Conservation (phyloP, 2,797 vertebrate species). For the Okamejei kenojei region DNA sequence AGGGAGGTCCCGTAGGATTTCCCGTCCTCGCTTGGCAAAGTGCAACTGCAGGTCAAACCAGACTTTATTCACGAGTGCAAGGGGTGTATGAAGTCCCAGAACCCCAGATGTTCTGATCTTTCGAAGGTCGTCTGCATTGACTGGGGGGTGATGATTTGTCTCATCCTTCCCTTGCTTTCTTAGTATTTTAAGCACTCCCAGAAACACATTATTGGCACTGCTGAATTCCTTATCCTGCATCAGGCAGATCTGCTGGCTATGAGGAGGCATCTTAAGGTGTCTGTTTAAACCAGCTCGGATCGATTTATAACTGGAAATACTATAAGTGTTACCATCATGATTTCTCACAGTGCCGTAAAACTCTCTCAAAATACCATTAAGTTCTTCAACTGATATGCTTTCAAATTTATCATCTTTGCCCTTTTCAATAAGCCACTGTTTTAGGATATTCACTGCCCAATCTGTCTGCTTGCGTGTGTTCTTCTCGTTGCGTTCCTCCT, state of each 20-base stretch:
- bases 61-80: conserved; percentile 53
- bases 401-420: conserved; percentile 53
- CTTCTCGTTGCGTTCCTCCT: conserved; percentile 51
- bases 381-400: conserved; percentile 49
- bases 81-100: conserved; percentile 51
- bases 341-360: conserved; percentile 49
- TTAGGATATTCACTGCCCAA: conserved; percentile 51
- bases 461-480: conserved; percentile 53
- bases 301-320: conserved; percentile 52
- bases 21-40: conserved; percentile 53
- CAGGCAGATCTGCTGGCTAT: conserved; percentile 50
- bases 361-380: conserved; percentile 50
- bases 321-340: conserved; percentile 48
- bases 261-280: conserved; percentile 52
- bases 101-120: conserved; percentile 52
- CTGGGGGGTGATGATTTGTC: conserved; percentile 51
- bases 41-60: conserved; percentile 56
- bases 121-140: conserved; percentile 50
- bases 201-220: conserved; percentile 51
- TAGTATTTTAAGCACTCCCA: conserved; percentile 52
- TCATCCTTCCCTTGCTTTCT: conserved; percentile 53
- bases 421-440: conserved; percentile 51
- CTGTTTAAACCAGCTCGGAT: conserved; percentile 54
- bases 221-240: conserved; percentile 56
- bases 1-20: conserved; percentile 54